Evolutionary conservation across 1,140 invertebrate species (phyloP).

Genomic region (Heliconius himera): DNA sequence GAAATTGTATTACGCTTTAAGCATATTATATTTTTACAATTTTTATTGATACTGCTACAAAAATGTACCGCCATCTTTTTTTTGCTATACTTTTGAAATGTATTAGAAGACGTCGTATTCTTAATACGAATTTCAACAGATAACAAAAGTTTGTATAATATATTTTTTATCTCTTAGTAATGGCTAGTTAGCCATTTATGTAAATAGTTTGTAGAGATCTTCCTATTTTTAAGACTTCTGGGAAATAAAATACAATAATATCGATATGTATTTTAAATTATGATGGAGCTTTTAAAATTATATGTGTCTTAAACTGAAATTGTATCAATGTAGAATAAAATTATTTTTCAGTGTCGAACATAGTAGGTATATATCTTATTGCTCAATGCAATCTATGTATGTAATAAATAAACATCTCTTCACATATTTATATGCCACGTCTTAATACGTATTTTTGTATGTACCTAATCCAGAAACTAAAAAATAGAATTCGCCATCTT

Average conservation of each 20-base stretch:
- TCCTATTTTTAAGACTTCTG: slow-evolving; percentile 21
- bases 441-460: not conserved
- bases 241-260: slow-evolving; percentile 19
- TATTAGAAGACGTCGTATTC: not conserved
- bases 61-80: not conserved
- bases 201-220: slow-evolving; percentile 19
- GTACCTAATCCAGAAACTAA: too few species aligned
- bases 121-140: not conserved
- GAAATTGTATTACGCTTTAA: slow-evolving; percentile 24
- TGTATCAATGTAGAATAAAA: slow-evolving; percentile 28
- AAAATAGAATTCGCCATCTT: too few species aligned
- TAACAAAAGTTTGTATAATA: not conserved
- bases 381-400: slow-evolving; percentile 16
- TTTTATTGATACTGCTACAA: not conserved
- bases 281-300: slow-evolving; percentile 38
- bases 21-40: slow-evolving; percentile 3
- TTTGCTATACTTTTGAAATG: not conserved
- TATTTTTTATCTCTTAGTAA: not conserved
- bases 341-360: slow-evolving; percentile 31
- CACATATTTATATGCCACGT: slow-evolving; percentile 24
- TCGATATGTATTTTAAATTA: slow-evolving; percentile 16
- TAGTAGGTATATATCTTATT: slow-evolving; percentile 12
- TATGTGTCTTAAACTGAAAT: slow-evolving; percentile 34
- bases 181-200: not conserved
- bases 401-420: slow-evolving; percentile 16